Conservation (phyloP, 2,113 vertebrate species). For the Cebus imitator region DNA sequence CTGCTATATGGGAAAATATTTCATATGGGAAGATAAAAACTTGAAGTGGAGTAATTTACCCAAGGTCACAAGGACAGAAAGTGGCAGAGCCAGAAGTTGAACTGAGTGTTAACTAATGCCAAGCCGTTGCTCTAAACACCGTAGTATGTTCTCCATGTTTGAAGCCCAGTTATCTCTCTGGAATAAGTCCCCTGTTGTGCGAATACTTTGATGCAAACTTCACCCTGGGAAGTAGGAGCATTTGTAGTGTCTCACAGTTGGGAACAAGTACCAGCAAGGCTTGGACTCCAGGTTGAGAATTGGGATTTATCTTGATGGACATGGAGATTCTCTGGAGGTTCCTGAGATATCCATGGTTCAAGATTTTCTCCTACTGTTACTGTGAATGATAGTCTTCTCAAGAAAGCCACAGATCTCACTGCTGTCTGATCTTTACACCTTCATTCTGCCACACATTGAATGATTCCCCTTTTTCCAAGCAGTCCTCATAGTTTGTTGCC, state of each 20-base stretch:
- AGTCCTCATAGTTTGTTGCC: neutral
- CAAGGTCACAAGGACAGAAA: neutral
- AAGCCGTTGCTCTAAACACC: neutral
- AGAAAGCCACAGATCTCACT: neutral
- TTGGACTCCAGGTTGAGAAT: neutral
- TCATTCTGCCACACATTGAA: neutral
- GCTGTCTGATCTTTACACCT: neutral
- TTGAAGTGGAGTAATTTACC: neutral
- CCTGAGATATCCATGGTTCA: neutral
- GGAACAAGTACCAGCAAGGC: neutral
- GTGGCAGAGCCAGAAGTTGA: neutral
- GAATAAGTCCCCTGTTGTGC: neutral
- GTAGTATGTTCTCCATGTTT: neutral
- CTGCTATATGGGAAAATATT: slow-evolving; percentile 4
- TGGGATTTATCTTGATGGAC: neutral
- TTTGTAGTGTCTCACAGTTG: neutral
- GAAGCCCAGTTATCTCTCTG: neutral
- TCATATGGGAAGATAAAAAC: neutral
- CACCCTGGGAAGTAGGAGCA: neutral
- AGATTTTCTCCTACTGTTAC: neutral
- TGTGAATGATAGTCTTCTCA: neutral
- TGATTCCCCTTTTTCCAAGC: neutral
- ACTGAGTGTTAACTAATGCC: neutral
- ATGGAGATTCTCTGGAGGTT: neutral
- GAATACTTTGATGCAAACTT: neutral